phyloP scores from a whole-genome alignment of 2,113 vertebrate species.

The Trogon melanurus region DNA sequence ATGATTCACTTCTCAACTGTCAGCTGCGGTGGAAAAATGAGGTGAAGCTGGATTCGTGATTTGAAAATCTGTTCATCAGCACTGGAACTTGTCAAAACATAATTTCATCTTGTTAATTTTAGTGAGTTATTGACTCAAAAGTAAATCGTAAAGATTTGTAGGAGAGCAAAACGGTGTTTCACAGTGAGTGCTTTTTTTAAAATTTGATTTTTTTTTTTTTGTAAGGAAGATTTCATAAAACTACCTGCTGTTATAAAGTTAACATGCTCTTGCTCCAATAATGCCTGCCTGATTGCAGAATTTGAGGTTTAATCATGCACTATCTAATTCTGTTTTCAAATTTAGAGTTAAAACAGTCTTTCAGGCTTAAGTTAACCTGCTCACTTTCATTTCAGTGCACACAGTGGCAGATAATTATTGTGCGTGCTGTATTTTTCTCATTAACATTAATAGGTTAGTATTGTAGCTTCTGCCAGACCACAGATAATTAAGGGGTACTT shows the following conservation, averaged over 20 bases:
- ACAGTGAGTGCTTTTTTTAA: background rate
- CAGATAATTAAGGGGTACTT: conserved; percentile 42
- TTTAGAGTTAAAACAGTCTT: conserved; percentile 17
- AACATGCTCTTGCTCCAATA: background rate
- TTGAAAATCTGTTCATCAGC: conserved; percentile 57
- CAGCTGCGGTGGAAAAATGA: conserved; percentile 31
- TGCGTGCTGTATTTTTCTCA: conserved; percentile 18
- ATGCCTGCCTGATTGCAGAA: background rate
- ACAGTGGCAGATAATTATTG: conserved; percentile 21
- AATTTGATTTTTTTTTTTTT: background rate
- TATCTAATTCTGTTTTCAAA: conserved; percentile 42
- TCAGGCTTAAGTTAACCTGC: background rate
- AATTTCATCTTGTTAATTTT: conserved; percentile 66
- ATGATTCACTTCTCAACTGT: conserved; percentile 53
- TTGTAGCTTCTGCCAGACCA: conserved; percentile 37
- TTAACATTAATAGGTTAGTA: conserved; percentile 33
- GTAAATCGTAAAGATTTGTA: conserved; percentile 57
- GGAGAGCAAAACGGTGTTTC: conserved; percentile 40
- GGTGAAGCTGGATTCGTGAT: conserved; percentile 53
- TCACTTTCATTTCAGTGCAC: conserved; percentile 8
- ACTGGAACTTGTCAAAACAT: conserved; percentile 66
- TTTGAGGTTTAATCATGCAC: conserved; percentile 21
- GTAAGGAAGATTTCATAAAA: background rate
- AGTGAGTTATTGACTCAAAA: conserved; percentile 58
- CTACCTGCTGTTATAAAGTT: background rate